phyloP scores from a whole-genome alignment of 2,797 vertebrate species.

The Paguma larvata region DNA sequence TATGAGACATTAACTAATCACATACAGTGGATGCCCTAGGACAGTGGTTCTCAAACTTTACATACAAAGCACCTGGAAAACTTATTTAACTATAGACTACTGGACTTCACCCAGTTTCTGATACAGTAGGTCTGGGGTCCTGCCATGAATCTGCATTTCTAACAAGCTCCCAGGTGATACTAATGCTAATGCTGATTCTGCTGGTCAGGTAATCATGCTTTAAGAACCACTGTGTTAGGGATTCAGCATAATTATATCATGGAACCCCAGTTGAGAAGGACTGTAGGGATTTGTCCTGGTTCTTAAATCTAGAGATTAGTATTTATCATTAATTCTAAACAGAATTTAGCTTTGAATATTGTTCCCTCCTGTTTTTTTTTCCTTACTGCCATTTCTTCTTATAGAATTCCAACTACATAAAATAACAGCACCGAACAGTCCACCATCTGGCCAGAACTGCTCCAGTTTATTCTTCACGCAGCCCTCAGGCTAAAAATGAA shows the following conservation, averaged over 20 bases:
- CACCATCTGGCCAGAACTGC: not conserved
- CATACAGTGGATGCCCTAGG: not conserved
- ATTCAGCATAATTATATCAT: not conserved
- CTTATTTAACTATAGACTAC: too few species aligned
- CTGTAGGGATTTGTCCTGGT: not conserved
- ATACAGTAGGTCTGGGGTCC: not conserved
- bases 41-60: not conserved
- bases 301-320: slow-evolving; percentile 9
- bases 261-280: not conserved
- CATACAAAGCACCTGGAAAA: not conserved
- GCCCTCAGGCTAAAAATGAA: not conserved
- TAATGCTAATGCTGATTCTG: not conserved
- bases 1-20: not conserved
- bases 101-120: not conserved
- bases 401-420: not conserved
- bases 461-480: not conserved
- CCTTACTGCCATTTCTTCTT: not conserved
- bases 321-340: not conserved
- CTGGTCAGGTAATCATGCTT: not conserved
- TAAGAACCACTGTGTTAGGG: not conserved
- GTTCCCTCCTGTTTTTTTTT: too few species aligned
- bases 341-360: slow-evolving; percentile 25
- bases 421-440: not conserved
- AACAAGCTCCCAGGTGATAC: not conserved
- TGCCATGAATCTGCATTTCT: not conserved